Evolutionary conservation across 1,140 invertebrate species (phyloP).

Genomic region (Chrysopa pallens): DNA sequence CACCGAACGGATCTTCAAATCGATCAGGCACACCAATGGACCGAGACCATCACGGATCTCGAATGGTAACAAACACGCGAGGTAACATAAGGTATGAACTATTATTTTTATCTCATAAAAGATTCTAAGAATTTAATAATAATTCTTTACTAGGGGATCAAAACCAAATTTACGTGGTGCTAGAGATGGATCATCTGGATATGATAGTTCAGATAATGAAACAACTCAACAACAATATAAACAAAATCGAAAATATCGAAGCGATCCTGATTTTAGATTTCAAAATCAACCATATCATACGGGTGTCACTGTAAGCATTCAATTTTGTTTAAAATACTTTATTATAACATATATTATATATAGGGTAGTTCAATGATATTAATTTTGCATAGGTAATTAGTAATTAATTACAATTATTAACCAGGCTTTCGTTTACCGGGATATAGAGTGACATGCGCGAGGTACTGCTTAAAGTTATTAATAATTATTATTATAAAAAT

Average conservation of each 20-base stretch:
- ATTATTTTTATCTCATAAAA: neutral
- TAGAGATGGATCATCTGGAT: conserved; percentile 60
- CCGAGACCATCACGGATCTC: neutral
- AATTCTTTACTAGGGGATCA: conserved; percentile 17
- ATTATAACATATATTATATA: too few species aligned
- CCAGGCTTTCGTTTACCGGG: too few species aligned
- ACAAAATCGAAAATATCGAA: conserved; percentile 46
- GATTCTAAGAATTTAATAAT: neutral
- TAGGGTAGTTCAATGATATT: too few species aligned
- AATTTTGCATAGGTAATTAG: too few species aligned
- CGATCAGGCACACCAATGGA: conserved; percentile 27
- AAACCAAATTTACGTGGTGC: conserved; percentile 20
- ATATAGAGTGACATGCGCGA: too few species aligned
- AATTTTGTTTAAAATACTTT: neutral
- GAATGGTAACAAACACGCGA: neutral
- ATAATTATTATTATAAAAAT: too few species aligned
- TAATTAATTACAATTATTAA: too few species aligned
- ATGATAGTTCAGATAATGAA: conserved; percentile 64
- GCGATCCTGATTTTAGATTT: conserved; percentile 66
- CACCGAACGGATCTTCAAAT: conserved; percentile 49
- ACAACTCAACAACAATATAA: conserved; percentile 36
- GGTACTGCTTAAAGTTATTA: too few species aligned
- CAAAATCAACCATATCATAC: conserved; percentile 32
- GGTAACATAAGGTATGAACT: neutral
- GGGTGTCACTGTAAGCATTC: neutral